These are phyloP conservation scores for Chondrilla cf. caribensis DNA, from an alignment of 37 sponge, comb jelly and placozoan genomes.

Conservation along the genomic window DNA sequence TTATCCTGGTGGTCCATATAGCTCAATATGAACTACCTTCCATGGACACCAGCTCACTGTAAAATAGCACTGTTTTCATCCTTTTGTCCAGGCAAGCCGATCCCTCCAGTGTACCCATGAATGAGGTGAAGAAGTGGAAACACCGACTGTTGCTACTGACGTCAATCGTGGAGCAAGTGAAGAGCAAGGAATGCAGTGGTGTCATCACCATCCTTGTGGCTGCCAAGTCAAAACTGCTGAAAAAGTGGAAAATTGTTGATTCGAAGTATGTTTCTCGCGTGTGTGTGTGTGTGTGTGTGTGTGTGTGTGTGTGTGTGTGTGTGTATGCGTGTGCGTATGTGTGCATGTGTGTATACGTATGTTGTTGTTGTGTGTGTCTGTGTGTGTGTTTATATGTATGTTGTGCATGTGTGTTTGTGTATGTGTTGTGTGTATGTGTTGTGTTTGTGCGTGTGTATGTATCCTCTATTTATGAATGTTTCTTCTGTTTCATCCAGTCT, in stretches of 20 bases:
- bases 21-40: no score
- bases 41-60: no score
- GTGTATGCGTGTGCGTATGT: not conserved
- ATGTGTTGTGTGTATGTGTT: no score
- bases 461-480: not conserved
- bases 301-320: not conserved
- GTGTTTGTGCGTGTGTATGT: not conserved
- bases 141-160: constrained; percentile 61
- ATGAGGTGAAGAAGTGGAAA: constrained; percentile 83
- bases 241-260: constrained; percentile 81
- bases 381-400: no score
- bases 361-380: no score
- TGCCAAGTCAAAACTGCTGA: constrained; percentile 71
- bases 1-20: no score
- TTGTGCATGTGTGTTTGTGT: no score
- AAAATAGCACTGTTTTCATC: no score
- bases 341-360: no score
- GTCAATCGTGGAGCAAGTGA: constrained; percentile 83
- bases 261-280: constrained; percentile 67
- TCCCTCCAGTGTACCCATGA: constrained; percentile 51
- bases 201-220: constrained; percentile 69
- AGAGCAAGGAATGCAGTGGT: constrained; percentile 70
- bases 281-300: not conserved
- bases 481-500: not conserved
- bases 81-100: constrained; percentile 56